Evolutionary conservation across 2,113 vertebrate species (phyloP).

Genomic region (Copsychus sechellarum): DNA sequence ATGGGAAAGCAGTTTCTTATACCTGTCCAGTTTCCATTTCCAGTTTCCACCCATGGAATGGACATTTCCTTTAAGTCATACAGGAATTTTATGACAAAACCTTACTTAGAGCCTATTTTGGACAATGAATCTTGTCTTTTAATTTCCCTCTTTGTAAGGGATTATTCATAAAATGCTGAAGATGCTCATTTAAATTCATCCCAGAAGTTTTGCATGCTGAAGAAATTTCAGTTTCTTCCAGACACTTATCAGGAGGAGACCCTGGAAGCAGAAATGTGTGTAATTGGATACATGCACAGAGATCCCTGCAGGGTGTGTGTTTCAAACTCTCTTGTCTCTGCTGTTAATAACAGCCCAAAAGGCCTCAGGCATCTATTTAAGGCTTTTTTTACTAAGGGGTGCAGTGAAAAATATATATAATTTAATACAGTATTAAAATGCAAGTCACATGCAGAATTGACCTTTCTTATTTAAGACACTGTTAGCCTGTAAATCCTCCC

Average conservation of each 20-base stretch:
- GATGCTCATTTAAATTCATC: not conserved
- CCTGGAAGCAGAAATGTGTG: not conserved
- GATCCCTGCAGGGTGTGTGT: conserved; percentile 44
- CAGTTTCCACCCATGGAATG: not conserved
- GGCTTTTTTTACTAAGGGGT: not conserved
- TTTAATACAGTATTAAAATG: not conserved
- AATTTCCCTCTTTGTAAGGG: not conserved
- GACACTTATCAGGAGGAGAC: conserved; percentile 5
- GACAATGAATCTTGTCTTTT: not conserved
- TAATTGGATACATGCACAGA: not conserved
- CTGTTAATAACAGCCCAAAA: conserved; percentile 8
- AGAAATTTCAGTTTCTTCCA: conserved; percentile 17
- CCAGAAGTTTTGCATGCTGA: not conserved
- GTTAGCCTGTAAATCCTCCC: not conserved
- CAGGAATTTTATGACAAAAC: not conserved
- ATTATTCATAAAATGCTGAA: not conserved
- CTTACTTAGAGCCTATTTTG: not conserved
- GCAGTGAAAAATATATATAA: not conserved
- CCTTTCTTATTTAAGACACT: not conserved
- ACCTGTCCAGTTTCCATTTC: conserved; percentile 2
- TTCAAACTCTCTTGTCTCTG: conserved; percentile 22
- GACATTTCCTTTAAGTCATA: conserved; percentile 1
- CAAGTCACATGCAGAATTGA: not conserved
- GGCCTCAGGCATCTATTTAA: conserved; percentile 22
- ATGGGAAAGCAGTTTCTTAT: not conserved